Evolutionary conservation across 1,140 invertebrate species (phyloP).

Genomic region (Matsumurasca onukii): DNA sequence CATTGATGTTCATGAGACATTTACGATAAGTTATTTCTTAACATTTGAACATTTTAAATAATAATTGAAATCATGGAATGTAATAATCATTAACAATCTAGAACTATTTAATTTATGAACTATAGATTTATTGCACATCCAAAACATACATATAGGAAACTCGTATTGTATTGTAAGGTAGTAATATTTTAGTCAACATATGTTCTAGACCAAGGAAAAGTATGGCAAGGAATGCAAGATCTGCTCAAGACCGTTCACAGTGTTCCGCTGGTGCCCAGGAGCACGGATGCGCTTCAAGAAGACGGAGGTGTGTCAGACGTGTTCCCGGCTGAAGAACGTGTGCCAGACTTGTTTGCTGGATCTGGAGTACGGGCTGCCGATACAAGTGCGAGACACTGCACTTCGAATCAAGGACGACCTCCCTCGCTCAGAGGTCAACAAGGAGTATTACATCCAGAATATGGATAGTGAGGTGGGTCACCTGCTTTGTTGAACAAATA

Average conservation of each 20-base stretch:
- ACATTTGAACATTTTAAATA: too few species aligned
- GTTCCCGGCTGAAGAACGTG: conserved; percentile 97
- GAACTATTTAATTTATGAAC: too few species aligned
- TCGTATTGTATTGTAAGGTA: too few species aligned
- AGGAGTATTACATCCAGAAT: conserved; percentile 98
- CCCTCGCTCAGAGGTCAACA: conserved; percentile 97
- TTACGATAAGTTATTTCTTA: too few species aligned
- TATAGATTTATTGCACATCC: too few species aligned
- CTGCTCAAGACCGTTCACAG: conserved; percentile 96
- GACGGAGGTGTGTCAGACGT: conserved; percentile 99
- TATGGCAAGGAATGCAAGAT: conserved; percentile 99
- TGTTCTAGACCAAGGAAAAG: conserved; percentile 90
- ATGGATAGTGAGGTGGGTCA: conserved; percentile 72
- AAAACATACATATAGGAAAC: too few species aligned
- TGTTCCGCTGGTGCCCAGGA: conserved; percentile 98
- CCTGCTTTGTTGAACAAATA: too few species aligned
- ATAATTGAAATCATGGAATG: too few species aligned
- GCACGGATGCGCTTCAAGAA: conserved; percentile 99
- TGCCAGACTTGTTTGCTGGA: conserved; percentile 99
- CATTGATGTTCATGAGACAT: too few species aligned
- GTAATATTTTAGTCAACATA: too few species aligned
- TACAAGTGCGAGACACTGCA: conserved; percentile 94
- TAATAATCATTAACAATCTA: too few species aligned
- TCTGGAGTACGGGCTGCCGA: conserved; percentile 94
- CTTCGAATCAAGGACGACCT: conserved; percentile 93